phyloP scores from a whole-genome alignment of 2,797 vertebrate species.

The Babyrousa celebensis region DNA sequence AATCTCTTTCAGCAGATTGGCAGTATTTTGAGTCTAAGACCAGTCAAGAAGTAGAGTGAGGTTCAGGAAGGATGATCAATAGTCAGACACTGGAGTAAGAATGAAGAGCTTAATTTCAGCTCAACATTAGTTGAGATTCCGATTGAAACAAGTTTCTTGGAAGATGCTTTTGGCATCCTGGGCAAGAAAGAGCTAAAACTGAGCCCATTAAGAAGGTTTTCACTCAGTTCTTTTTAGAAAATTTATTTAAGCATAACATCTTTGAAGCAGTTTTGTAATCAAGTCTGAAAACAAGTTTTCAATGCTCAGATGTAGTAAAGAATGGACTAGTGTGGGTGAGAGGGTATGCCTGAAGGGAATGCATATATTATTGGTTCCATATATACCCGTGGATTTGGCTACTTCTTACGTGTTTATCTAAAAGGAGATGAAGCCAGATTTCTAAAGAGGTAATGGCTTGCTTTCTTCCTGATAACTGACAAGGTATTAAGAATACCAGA shows the following conservation, averaged over 20 bases:
- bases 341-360: background rate
- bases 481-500: background rate
- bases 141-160: background rate
- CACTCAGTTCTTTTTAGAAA: conserved; percentile 31
- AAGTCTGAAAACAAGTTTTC: conserved; percentile 43
- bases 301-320: background rate
- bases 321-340: background rate
- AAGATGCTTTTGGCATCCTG: background rate
- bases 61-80: background rate
- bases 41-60: background rate
- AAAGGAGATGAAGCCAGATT: conserved; percentile 15
- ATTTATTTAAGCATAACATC: conserved; percentile 51
- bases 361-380: background rate
- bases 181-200: conserved; percentile 13
- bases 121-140: background rate
- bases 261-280: conserved; percentile 64
- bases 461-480: conserved; percentile 1
- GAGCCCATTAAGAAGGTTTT: background rate
- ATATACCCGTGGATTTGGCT: background rate
- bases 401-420: background rate
- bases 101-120: conserved; percentile 53
- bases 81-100: background rate
- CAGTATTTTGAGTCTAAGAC: conserved; percentile 2
- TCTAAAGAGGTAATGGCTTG: background rate
- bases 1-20: background rate